Evolutionary conservation across 2,888 invertebrate species (phyloP), one percentile per base, ranked within the genome.

Genomic region (Ectobius pallidus): DNA sequence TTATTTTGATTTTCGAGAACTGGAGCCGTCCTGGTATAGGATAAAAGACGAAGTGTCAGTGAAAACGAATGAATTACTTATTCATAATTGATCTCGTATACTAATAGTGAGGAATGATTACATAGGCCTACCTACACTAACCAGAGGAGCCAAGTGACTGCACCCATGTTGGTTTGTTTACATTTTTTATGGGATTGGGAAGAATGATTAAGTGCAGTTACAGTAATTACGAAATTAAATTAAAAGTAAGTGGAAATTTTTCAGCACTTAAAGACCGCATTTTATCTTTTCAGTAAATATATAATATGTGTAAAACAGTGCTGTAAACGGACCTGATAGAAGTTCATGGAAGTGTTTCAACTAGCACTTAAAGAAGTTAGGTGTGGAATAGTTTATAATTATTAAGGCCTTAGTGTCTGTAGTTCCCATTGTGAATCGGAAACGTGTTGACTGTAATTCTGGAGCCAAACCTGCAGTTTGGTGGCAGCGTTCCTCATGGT

Each of bases 401-500:
- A 2, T 63, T 46, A 62, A 70, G 70, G 70, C 70, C 70, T 62
- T 62, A 32, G 70, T 70, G 70, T 70, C 70, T 70, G 70, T 62
- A 61, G 62, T 63, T 70, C 62, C 30, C 44, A 63, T 71, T 71
- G 62, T 71, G 49, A 71, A 65, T 52, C 52, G 71, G 27, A 44
- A 32, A 62, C 44, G 34, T 32, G 34, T n/a, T 34, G 68, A 63
- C 71, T 69, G 75, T 74, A 86, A 87, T 86, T 85, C 87, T 87
- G 87, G 88, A 87, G 87, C 87, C 87, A 49, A 42, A 65, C 85
- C 78, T 85, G 86, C 86, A 80, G 78, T 85, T 80, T 76, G 80
- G 80, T 79, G 80, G 79, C 79, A 79, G 78, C 76, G 78, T 78
- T 77, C 76, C 79, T 76, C 79, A 80, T 81, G 81, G 80, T 79